Evolutionary conservation across 2,888 invertebrate species (phyloP), one percentile per base, ranked within the genome.

Genomic region (Lepidonotus clava): DNA sequence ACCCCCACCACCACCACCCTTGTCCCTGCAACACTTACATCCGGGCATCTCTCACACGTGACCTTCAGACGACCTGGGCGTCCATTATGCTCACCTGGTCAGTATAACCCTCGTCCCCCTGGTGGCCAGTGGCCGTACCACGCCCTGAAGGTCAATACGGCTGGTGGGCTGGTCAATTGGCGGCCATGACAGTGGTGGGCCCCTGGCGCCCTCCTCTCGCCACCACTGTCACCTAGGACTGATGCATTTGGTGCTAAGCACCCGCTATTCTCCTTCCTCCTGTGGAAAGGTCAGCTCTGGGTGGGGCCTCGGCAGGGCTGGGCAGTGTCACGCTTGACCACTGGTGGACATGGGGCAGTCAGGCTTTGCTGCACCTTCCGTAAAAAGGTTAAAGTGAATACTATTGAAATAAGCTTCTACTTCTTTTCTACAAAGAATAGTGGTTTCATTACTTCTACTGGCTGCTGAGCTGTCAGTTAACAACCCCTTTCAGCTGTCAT

Each of bases 71-170:
- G 61, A 32, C 28, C 61, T 11, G 61, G 28, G 61, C 32, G 28
- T 61, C 61, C 61, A 61, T 61, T 61, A 28, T 32, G 28, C 61
- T 61, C 61, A 61, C 61, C 61, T 61, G 61, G 61, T 61, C 61
- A n/a, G 61, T 61, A 61, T 61, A 61, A 61, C 61, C 61, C 28
- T 11, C 61, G 28, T 1, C 61, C 61, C 53, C 53, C 53, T 53
- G 11, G 53, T 18, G 53, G 53, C 21, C 6, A 18, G 46, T 46
- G 11, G 61, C 28, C 61, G 46, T 46, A 46, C 28, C 61, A 8
- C 61, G 21, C 28, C 28, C 11, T 11, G 61, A 61, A 61, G 61
- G 61, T 61, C 61, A 61, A 61, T 61, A 24, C 11, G 61, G 61
- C 32, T 5, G 24, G 61, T 11, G 61, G 61, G 28, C 28, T 61